Evolutionary conservation across 2,113 vertebrate genomes (phyloP).

Genomic region (Sula dactylatra): DNA sequence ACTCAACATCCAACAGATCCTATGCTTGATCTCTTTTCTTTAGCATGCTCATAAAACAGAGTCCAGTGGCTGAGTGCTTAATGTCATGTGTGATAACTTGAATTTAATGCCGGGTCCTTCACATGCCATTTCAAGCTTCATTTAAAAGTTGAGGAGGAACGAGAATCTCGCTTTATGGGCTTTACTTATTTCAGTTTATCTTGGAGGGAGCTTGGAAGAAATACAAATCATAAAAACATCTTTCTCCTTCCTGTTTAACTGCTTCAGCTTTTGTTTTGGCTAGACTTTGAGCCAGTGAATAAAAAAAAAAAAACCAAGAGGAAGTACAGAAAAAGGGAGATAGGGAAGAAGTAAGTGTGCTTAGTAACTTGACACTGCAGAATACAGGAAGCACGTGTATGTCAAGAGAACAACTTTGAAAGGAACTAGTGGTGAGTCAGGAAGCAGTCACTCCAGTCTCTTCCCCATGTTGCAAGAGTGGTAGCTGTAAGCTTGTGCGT

Average conservation of each 20-base stretch:
- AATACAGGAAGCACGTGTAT: not conserved
- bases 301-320: not conserved
- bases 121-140: not conserved
- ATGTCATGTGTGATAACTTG: not conserved
- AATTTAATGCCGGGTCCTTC: not conserved
- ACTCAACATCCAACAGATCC: not conserved
- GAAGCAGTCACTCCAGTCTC: not conserved
- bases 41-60: not conserved
- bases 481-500: not conserved
- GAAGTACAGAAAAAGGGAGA: not conserved
- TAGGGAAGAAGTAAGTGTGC: not conserved
- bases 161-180: not conserved
- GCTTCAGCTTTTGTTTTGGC: not conserved
- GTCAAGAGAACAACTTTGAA: not conserved
- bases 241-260: not conserved
- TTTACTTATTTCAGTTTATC: not conserved
- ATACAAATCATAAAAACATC: not conserved
- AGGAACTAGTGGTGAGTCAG: not conserved
- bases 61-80: not conserved
- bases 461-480: not conserved
- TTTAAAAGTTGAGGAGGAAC: conserved; percentile 1
- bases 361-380: not conserved
- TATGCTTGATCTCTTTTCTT: not conserved
- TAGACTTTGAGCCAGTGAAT: not conserved
- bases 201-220: not conserved